These are phyloP conservation scores for Platycnemis pennipes DNA, from an alignment of 2,888 invertebrate species.

Conservation along the genomic window DNA sequence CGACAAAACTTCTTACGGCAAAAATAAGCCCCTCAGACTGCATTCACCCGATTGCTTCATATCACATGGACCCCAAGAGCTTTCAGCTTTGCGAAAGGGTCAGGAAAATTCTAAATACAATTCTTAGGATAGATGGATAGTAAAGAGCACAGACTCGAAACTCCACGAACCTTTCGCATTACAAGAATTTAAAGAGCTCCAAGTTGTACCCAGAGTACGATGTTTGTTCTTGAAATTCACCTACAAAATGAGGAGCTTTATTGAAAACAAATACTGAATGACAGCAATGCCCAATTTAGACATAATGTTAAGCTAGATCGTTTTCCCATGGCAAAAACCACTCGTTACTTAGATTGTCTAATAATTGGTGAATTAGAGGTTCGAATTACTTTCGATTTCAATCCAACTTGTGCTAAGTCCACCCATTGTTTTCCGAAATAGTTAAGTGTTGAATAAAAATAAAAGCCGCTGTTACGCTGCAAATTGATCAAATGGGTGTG, in stretches of 20 bases:
- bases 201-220: not conserved
- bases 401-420: not conserved
- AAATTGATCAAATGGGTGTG: not conserved
- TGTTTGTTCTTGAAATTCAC: not conserved
- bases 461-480: not conserved
- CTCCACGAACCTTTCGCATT: not conserved
- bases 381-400: slow-evolving; percentile 18
- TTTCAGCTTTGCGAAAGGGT: not conserved
- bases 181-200: not conserved
- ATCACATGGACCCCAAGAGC: no score
- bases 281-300: not conserved
- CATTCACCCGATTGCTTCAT: no score
- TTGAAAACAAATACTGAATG: not conserved
- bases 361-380: slow-evolving; percentile 16
- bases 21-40: no score
- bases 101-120: not conserved
- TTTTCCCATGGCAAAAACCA: not conserved
- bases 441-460: not conserved
- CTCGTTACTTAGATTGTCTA: not conserved
- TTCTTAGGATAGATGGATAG: not conserved
- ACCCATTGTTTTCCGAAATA: not conserved
- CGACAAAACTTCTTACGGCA: no score
- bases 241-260: not conserved
- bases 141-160: no score
- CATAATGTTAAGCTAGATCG: not conserved